Percentiles rank a stretch among this genome's conserved stretches.
Conservation (phyloP, 2,113 vertebrate species). For the Thermophis baileyi region DNA sequence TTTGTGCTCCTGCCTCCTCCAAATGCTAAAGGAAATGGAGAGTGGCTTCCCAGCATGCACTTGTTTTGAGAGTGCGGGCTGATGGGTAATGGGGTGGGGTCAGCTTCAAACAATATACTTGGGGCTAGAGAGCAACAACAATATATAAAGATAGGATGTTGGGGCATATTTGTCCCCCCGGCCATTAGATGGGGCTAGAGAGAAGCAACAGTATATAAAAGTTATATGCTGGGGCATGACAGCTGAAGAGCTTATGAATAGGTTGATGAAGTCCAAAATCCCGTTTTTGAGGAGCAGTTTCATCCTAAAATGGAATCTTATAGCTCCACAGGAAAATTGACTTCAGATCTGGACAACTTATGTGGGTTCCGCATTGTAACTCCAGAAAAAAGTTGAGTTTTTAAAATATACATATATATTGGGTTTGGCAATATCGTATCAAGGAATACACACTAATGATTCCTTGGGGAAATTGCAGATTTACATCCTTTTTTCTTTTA, state of each 20-base stretch:
- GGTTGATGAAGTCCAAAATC: conserved; percentile 21
- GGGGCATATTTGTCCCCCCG: too few relatives aligned
- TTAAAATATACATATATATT: not conserved
- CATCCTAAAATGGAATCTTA: conserved; percentile 24
- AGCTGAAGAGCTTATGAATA: conserved; percentile 27
- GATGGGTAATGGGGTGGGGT: too few relatives aligned
- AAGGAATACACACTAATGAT: not conserved
- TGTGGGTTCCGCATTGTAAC: not conserved
- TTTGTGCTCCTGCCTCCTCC: too few relatives aligned
- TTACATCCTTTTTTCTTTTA: not conserved
- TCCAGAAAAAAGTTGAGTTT: not conserved
- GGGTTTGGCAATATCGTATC: not conserved
- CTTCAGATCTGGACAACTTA: not conserved
- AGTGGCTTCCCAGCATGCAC: too few relatives aligned
- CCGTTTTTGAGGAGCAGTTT: conserved; percentile 22
- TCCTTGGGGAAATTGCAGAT: conserved; percentile 5
- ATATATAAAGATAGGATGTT: too few relatives aligned
- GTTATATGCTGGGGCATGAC: too few relatives aligned
- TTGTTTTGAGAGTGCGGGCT: too few relatives aligned
- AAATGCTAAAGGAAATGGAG: too few relatives aligned
- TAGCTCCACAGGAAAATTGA: not conserved
- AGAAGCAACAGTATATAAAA: too few relatives aligned
- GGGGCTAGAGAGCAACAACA: too few relatives aligned
- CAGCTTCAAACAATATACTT: too few relatives aligned
- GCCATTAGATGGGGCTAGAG: too few relatives aligned